Evolutionary conservation across 2,113 vertebrate genomes (phyloP).

Genomic region (Cyanoramphus novaezelandiae): DNA sequence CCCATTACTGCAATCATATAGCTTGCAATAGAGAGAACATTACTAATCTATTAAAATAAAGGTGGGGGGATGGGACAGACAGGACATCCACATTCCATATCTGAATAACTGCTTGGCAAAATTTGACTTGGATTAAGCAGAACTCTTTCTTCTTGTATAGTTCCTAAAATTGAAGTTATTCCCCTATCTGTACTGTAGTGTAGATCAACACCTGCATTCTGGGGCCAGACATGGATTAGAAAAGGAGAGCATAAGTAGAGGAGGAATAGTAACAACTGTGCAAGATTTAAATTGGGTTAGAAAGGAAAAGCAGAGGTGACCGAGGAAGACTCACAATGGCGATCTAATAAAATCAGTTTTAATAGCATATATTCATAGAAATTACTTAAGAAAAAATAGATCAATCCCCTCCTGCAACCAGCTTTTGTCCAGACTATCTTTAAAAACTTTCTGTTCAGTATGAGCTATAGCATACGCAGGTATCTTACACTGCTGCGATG

Average conservation of each 20-base stretch:
- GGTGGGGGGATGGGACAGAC: not conserved
- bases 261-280: not conserved
- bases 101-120: not conserved
- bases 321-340: not conserved
- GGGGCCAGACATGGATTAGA: not conserved
- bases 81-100: not conserved
- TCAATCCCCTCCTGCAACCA: not conserved
- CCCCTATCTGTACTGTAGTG: not conserved
- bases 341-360: not conserved
- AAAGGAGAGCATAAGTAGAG: not conserved
- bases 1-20: constrained; percentile 5
- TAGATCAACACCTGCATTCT: not conserved
- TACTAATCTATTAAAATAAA: not conserved
- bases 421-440: not conserved
- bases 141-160: not conserved
- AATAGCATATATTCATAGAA: not conserved
- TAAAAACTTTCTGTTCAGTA: not conserved
- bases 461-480: not conserved
- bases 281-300: not conserved
- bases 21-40: not conserved
- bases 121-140: not conserved
- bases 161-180: not conserved
- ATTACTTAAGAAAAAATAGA: not conserved
- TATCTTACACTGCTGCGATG: not conserved
- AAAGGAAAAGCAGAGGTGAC: not conserved